Base-by-base conservation (phyloP, 2,888 invertebrate species). In the Drosophila putrida region DNA sequence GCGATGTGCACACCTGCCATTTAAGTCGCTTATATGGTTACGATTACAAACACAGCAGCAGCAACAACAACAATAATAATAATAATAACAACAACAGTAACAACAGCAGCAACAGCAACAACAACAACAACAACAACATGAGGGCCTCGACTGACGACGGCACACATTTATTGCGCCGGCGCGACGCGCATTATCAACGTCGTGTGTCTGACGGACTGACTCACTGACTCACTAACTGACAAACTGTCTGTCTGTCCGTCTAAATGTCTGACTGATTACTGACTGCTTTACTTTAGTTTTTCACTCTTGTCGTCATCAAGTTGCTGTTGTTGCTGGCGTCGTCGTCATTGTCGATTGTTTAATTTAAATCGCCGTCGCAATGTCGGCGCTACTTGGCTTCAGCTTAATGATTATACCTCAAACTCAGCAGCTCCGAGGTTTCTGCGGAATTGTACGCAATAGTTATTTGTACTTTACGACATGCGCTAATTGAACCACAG, bases 1-100 rank as follows among this genome's bases (percentile, higher is more conserved):
- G 92, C 92, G 92, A 92, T 90, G 91, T 89, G 92, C 92, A 92
- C 92, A 92, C 92, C 92, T 92, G 92, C 92, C 91, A 85, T 85
- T 85, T 85, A 87, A 87, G 85, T 80, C 85, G 88, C 85, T 85
- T 85, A 85, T 85, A 85, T 87, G 85, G 85, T 80, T 85, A 82
- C 85, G 88, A 87, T 85, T 85, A 85, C 84, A 87, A 70, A 75
- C 78, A 77, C 62, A 68, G 54, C 64, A 64, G 46, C 60, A 70
- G 54, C 51, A 44, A 11, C 61, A 67, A 60, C 31, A 69, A 13
- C 41, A 60, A 27, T 57, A 20, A 20, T 20, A 20, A 20, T 20
- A 20, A 20, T 20, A 20, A 20, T 20, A 74, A 39, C 69, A 81
- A 62, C 63, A 71, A 58, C 69, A 70, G 33, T 9, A 35, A 10